phyloP scores from a whole-genome alignment of 2,797 vertebrate genomes.

The Thunnus albacares region DNA sequence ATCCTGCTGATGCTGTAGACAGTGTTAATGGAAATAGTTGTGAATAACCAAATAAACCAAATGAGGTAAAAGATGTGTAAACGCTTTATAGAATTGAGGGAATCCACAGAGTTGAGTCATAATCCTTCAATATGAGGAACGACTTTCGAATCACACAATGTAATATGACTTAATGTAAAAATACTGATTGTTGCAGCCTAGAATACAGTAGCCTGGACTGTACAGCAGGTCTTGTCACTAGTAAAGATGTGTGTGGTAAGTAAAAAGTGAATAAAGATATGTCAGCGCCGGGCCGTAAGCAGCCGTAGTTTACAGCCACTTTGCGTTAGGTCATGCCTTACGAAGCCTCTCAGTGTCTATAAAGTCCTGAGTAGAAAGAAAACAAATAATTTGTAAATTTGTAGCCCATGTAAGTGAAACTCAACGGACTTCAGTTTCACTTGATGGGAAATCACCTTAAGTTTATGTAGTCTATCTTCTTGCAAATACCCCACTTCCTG shows the following conservation, averaged over 20 bases:
- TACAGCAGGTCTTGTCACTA: background rate
- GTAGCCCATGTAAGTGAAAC: background rate
- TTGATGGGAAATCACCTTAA: background rate
- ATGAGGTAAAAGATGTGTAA: background rate
- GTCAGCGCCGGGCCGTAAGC: background rate
- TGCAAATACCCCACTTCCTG: background rate
- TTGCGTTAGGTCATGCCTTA: background rate
- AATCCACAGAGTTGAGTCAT: background rate
- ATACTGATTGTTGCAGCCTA: background rate
- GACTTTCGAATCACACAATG: background rate
- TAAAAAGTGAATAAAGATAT: background rate
- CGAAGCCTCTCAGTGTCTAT: background rate
- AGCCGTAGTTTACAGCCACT: background rate
- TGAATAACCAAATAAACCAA: background rate
- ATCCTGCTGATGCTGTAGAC: too few relatives aligned
- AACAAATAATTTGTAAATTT: background rate
- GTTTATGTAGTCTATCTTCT: background rate
- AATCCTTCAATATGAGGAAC: background rate
- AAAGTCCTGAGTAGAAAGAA: slow-evolving; percentile 6
- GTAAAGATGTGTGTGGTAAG: too few relatives aligned
- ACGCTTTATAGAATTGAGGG: background rate
- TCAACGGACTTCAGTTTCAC: background rate
- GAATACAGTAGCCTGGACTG: background rate
- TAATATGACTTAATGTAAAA: background rate
- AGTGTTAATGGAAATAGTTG: too few relatives aligned